phyloP scores from a whole-genome alignment of 2,113 vertebrate species.

The Antechinus stuartii region DNA sequence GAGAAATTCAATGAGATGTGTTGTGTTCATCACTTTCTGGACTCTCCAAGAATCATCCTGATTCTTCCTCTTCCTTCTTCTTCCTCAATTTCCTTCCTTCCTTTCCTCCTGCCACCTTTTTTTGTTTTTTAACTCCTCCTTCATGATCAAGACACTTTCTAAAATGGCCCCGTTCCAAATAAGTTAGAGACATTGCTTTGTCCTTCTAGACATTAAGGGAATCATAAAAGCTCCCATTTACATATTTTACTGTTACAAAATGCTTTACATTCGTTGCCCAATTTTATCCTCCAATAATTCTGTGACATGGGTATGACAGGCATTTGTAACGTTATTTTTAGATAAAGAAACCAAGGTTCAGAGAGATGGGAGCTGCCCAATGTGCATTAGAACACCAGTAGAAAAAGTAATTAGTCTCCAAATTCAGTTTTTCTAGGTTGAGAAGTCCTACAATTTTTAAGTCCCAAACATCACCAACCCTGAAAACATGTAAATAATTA shows the following conservation, averaged over 20 bases:
- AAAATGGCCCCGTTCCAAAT: neutral
- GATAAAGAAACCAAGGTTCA: neutral
- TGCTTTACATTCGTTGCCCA: neutral
- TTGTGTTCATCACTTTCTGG: neutral
- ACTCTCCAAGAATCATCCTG: neutral
- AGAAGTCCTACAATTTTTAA: neutral
- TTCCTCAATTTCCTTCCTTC: neutral
- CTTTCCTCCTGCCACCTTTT: neutral
- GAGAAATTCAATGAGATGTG: neutral
- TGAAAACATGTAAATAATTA: neutral
- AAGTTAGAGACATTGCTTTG: neutral
- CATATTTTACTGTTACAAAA: neutral
- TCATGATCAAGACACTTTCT: neutral
- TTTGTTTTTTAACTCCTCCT: neutral
- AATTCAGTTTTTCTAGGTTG: neutral
- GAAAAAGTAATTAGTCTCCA: neutral
- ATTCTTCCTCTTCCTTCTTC: neutral
- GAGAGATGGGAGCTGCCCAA: neutral
- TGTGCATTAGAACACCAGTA: neutral
- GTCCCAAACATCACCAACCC: neutral
- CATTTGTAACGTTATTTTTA: neutral
- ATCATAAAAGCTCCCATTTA: neutral
- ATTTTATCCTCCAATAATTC: neutral
- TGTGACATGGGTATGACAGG: neutral
- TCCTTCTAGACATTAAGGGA: neutral